Base-by-base conservation (phyloP, 1,140 invertebrate species). In the Atta texana region DNA sequence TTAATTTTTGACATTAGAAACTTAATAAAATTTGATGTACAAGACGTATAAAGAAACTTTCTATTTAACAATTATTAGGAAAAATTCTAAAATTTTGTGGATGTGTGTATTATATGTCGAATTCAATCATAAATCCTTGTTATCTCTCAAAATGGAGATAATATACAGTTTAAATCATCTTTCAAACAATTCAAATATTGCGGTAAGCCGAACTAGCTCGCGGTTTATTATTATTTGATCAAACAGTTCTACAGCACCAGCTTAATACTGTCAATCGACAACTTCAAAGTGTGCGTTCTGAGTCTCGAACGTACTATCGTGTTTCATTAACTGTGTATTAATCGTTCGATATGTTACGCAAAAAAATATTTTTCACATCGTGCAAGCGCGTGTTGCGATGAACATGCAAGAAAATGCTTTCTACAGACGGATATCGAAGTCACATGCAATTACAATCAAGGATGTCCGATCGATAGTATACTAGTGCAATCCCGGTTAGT, bases 191-290 rank as follows among this genome's bases (percentile, higher is more conserved):
- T 61, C n/a, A 6, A 49, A 28, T 49, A 18, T 61, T 28, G 16
- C 16, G 24, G 16, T 14, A 76, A 76, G 16, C 57, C 3, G 34
- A 76, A 44, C 39, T 44, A 44, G 2, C 16, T 63, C 21, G 10
- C 24, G 39, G 3, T 63, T 78, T 66, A 78, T 53, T 64, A 51
- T 78, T 66, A 51, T 78, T 64, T 51, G 14, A 12, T 2, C 18
- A 12, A 51, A 21, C 28, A 24, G 1, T 8, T 14, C 18, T 51
- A 64, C 18, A 31, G n/a, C 18, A 44, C 28, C 12, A 66, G 18
- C 10, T 16, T 34, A 53, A 34, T 57, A n/a, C 5, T 16, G 21
- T 59, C 57, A 1, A 24, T 6, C 34, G 21, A 21, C 31, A 2
- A 77, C 24, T 6, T 49, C 16, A 31, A 24, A 44, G 6, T 39